These are phyloP conservation scores for Centroberyx gerrardi DNA, from an alignment of 2,797 vertebrate genomes.

Conservation along the genomic window DNA sequence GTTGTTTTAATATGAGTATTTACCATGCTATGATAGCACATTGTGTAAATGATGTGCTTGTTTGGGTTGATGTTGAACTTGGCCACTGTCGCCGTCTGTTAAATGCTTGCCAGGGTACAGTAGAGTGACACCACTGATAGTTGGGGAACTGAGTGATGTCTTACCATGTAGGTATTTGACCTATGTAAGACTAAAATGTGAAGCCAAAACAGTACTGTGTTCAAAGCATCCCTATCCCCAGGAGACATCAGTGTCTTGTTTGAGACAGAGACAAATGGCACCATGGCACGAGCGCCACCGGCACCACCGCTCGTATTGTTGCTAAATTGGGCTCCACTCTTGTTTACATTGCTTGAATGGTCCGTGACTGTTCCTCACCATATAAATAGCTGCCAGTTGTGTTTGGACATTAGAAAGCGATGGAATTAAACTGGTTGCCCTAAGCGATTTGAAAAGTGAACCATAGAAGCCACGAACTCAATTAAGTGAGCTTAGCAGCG, in stretches of 20 bases:
- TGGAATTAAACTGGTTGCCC: constrained; percentile 64
- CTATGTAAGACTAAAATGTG: constrained; percentile 21
- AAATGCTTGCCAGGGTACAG: background rate
- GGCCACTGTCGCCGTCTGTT: background rate
- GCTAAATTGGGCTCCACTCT: constrained; percentile 65
- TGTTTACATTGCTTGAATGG: constrained; percentile 79
- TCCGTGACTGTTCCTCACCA: constrained; percentile 44
- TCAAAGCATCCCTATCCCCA: constrained; percentile 25
- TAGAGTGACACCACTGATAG: background rate
- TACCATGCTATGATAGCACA: no score
- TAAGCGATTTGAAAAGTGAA: constrained; percentile 64
- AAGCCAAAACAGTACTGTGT: constrained; percentile 43
- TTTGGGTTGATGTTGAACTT: background rate
- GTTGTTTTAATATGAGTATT: no score
- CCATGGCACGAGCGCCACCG: constrained; percentile 46
- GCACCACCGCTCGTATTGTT: constrained; percentile 60
- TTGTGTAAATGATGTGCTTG: no score
- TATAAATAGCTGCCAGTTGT: constrained; percentile 78
- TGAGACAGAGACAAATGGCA: constrained; percentile 57
- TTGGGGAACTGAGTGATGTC: constrained; percentile 19
- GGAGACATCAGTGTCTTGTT: constrained; percentile 32
- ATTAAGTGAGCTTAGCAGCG: constrained; percentile 52
- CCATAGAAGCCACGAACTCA: constrained; percentile 51
- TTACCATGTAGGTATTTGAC: constrained; percentile 42
- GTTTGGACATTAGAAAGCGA: constrained; percentile 66